Evolutionary conservation across 1,140 invertebrate genomes (phyloP).

Genomic region (Platyscapa corneri): DNA sequence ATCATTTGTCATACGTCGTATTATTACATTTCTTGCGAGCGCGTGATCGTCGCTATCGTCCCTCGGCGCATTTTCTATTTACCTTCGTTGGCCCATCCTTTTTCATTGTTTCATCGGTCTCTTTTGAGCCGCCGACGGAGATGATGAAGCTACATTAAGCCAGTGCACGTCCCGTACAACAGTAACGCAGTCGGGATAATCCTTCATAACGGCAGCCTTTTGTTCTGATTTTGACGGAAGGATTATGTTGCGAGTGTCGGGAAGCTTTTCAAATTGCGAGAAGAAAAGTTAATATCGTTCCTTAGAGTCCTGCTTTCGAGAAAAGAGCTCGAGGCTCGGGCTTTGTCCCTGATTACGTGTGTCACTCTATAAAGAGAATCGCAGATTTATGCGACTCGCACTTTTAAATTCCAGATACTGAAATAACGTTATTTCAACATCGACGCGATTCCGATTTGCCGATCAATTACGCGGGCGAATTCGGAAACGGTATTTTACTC

Average conservation of each 20-base stretch:
- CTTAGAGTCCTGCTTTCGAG: not conserved
- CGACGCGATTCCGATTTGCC: no score
- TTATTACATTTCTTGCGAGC: slow-evolving; percentile 2
- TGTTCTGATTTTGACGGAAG: not conserved
- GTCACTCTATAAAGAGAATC: no score
- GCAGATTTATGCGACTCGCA: no score
- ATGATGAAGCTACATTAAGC: not conserved
- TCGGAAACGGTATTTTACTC: no score
- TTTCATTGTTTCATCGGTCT: not conserved
- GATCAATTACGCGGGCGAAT: no score
- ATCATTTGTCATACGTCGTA: slow-evolving; percentile 14
- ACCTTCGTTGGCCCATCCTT: not conserved
- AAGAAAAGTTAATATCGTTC: not conserved
- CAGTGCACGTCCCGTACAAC: not conserved
- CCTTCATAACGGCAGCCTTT: not conserved
- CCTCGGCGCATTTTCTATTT: slow-evolving; percentile 18
- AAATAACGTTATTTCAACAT: no score
- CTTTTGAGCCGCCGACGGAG: not conserved
- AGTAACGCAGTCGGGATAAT: not conserved
- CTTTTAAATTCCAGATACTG: no score
- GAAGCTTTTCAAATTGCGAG: not conserved
- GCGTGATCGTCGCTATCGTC: not conserved
- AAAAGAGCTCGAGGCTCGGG: not conserved
- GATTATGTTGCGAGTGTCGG: not conserved
- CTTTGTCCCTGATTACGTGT: not conserved